Conservation (phyloP, 2,797 vertebrate species). For the Tadarida brasiliensis region DNA sequence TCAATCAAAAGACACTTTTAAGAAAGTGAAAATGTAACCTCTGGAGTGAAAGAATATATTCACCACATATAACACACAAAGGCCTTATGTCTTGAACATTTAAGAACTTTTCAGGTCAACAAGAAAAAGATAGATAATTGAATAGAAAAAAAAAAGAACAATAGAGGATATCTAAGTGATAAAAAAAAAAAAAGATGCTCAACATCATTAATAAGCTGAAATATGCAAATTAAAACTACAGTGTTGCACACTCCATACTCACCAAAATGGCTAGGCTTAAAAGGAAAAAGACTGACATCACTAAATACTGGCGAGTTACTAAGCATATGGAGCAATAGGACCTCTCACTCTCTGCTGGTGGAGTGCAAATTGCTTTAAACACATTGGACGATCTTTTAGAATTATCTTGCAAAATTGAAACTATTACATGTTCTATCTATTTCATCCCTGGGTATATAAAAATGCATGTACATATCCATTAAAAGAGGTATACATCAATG, state of each 20-base stretch:
- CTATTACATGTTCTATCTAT: background rate
- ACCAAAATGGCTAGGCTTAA: background rate
- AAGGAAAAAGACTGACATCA: background rate
- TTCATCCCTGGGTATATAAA: background rate
- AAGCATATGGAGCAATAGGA: background rate
- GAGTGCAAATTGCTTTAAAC: background rate
- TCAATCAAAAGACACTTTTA: slow-evolving; percentile 19
- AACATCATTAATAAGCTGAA: background rate
- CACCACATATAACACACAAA: background rate
- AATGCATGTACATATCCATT: background rate
- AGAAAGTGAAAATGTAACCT: background rate
- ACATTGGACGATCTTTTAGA: background rate
- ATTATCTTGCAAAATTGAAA: background rate
- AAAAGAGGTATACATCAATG: background rate
- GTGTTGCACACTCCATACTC: background rate
- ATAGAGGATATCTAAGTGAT: background rate
- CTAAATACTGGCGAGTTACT: background rate
- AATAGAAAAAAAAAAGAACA: background rate
- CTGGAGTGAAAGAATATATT: background rate
- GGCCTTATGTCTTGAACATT: background rate
- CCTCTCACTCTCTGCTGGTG: background rate
- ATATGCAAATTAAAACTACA: background rate
- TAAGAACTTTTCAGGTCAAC: background rate
- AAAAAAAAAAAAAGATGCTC: background rate
- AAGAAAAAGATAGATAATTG: background rate